Evolutionary conservation across 2,113 vertebrate species (phyloP), one percentile per base, ranked within the genome.

Genomic region (Tragelaphus imberbis): DNA sequence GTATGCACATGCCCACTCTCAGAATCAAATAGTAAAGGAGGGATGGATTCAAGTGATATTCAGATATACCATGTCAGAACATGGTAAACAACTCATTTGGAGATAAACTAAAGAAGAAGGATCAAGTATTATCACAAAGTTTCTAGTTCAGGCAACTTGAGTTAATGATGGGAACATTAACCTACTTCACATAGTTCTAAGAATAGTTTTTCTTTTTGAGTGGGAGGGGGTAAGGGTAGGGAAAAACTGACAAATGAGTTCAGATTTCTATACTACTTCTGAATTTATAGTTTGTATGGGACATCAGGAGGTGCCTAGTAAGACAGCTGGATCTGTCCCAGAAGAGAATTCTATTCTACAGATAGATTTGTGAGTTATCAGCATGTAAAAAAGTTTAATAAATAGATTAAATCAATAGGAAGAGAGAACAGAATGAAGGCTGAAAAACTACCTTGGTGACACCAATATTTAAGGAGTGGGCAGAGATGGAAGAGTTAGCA

Each of bases 391-490:
- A 95, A 90, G 14, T 79, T 58, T 51, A 11, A 15, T 93, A 68
- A 95, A 90, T 5, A 88, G 61, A 84, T 75, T 75, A 96, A 81
- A 95, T 86, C 47, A 98, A 92, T 7, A 92, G 59, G 90, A 95
- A 96, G 8, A 89, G 14, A 85, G 30, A 88, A 85, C 0, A 84
- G 49, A 97, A 75, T 3, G 36, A 96, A 95, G 33, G 44, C 2
- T 84, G n/a, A 97, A 94, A 36, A 94, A 86, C 68, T n/a, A 95
- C 28, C 58, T 59, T 80, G 23, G 40, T 63, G 88, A 96, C 27
- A 96, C 33, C 58, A 95, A 75, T 80, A 88, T 84, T 94, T 93
- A 95, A 93, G 51, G 56, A 44, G 49, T 36, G 59, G 23, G 65
- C 21, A 97, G 36, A 90, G 25, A 80, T 75, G 10, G 25, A 84